A percentile compares a stretch with the other conserved stretches of the same genome.
These are phyloP conservation scores for Marmota monax DNA, from an alignment of 2,113 vertebrate genomes.

Conservation along the genomic window DNA sequence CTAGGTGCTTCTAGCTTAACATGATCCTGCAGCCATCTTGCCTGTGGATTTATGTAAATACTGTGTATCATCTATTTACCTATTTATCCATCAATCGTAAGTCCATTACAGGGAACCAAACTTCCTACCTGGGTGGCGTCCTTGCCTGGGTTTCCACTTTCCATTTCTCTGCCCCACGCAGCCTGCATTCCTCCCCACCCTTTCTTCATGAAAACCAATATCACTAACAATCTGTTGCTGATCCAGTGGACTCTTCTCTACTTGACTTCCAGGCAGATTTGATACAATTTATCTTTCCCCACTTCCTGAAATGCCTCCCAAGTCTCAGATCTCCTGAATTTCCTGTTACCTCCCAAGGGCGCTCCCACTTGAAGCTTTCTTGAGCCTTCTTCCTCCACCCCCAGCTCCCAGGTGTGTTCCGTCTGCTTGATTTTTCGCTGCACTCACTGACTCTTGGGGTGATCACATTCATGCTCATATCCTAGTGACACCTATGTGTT, in stretches of 20 bases:
- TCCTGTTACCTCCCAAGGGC: neutral
- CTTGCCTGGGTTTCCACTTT: neutral
- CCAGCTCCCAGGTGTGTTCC: neutral
- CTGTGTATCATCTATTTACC: neutral
- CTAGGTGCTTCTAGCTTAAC: neutral
- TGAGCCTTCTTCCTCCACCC: neutral
- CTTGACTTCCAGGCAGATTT: neutral
- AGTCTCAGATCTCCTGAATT: neutral
- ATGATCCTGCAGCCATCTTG: neutral
- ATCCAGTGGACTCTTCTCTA: neutral
- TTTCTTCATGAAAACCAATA: neutral
- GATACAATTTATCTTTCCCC: no score
- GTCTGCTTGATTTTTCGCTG: neutral
- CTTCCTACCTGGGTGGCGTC: neutral
- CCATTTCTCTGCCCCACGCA: neutral
- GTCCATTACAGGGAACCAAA: neutral
- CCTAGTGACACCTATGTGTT: neutral
- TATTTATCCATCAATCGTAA: neutral
- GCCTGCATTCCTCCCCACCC: no score
- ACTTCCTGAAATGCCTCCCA: neutral
- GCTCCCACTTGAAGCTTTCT: neutral
- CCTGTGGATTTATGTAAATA: neutral
- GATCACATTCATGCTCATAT: neutral
- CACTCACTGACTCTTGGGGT: neutral
- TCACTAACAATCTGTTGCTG: neutral